Percentiles rank a stretch among this genome's conserved stretches.
These are phyloP conservation scores for Thermophis baileyi DNA, from an alignment of 2,113 vertebrate species.

Conservation along the genomic window DNA sequence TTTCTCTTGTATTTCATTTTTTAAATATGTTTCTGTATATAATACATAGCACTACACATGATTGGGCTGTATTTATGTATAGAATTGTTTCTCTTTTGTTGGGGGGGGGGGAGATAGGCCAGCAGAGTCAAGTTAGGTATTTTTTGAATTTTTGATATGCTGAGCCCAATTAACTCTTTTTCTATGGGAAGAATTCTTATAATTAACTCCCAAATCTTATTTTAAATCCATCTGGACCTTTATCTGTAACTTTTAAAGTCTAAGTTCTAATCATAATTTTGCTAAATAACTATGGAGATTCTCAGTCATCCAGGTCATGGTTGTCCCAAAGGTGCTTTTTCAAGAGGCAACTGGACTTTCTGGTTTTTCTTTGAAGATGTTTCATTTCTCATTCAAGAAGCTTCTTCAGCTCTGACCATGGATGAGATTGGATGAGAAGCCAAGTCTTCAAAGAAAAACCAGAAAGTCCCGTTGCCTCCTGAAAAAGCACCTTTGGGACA, in stretches of 20 bases:
- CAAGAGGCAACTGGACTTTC: too few species aligned
- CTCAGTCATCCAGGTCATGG: too few species aligned
- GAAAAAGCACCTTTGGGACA: too few species aligned
- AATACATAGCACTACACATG: background rate
- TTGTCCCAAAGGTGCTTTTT: too few species aligned
- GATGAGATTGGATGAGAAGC: too few species aligned
- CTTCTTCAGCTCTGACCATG: too few species aligned
- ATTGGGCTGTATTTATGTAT: background rate
- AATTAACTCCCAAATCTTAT: background rate
- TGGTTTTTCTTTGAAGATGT: too few species aligned
- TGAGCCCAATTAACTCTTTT: background rate
- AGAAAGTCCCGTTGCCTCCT: too few species aligned
- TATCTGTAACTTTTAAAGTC: background rate
- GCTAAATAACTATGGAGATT: too few species aligned
- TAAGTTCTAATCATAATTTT: background rate
- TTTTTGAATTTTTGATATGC: background rate
- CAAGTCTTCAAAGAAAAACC: too few species aligned
- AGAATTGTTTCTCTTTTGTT: background rate
- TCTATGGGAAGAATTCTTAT: background rate
- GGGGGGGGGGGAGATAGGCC: background rate
- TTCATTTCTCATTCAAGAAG: too few species aligned
- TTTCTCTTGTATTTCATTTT: background rate
- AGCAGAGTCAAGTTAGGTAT: background rate
- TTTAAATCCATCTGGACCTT: background rate
- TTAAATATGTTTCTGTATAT: background rate